Evolutionary conservation across 2,888 invertebrate genomes (phyloP), one percentile per base, ranked within the genome.

Genomic region (Ephialtes manifestator): DNA sequence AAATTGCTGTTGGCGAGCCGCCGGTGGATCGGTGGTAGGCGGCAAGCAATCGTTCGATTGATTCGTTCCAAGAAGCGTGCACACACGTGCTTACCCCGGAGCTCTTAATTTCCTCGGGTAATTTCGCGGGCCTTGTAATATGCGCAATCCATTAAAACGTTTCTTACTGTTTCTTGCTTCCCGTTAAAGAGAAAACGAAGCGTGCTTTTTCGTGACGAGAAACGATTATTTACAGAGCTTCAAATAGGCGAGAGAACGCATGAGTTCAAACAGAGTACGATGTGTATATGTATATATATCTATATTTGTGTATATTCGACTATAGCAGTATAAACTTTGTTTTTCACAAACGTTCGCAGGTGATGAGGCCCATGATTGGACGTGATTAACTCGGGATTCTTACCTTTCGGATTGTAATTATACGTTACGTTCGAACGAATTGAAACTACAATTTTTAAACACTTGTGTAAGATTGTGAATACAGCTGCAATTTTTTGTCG

Each of bases 51-150:
- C 87, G 87, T 89, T 86, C 88, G 89, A 91, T 92, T 90, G 90
- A 91, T 90, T 92, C 89, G 89, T 93, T 92, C 92, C 89, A 85
- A 89, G 92, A 92, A 92, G 87, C 87, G 85, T 79, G 85, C 53
- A 68, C 79, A 39, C 84, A 87, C 85, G 87, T 83, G 83, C 85
- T 87, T 83, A 87, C 89, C 89, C 87, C 86, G 87, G 87, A 86
- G 87, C 86, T 90, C 91, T 90, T 91, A 90, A 92, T 91, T 91
- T 89, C 87, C 84, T 88, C 77, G 76, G 87, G 89, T 90, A 90
- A 91, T 92, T 91, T 90, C 82, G 78, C 87, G 85, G 85, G 83
- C 84, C 86, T 83, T 84, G 86, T 81, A 86, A 87, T 88, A 83
- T 86, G 83, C 82, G 83, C 87, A 58, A 86, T 88, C 84, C 86